These are phyloP conservation scores for Glaucidium brasilianum DNA, from an alignment of 2,113 vertebrate species.

Conservation along the genomic window DNA sequence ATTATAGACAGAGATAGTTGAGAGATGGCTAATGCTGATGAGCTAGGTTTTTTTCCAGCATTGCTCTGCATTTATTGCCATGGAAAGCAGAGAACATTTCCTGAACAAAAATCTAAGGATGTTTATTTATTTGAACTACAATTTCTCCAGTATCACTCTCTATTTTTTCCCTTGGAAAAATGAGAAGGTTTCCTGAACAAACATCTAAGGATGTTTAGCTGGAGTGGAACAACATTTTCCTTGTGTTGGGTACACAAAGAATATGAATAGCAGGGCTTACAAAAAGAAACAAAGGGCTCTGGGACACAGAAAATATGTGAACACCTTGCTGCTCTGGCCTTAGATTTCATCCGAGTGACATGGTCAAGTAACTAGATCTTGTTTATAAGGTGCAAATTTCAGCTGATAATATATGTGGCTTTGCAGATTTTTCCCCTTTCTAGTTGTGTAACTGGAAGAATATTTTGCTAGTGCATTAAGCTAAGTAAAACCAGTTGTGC, in stretches of 20 bases:
- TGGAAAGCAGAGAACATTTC: background rate
- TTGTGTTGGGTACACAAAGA: background rate
- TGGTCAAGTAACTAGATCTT: conserved; percentile 46
- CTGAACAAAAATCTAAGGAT: background rate
- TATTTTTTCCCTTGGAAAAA: conserved; percentile 32
- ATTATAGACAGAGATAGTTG: background rate
- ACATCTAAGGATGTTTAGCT: background rate
- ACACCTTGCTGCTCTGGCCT: conserved; percentile 6
- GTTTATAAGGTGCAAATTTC: conserved; percentile 56
- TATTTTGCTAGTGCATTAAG: conserved; percentile 21
- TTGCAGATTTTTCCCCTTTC: conserved; percentile 44
- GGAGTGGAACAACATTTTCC: conserved; percentile 19
- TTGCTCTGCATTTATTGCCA: background rate
- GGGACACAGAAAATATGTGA: conserved; percentile 3
- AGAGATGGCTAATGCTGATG: background rate
- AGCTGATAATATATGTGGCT: conserved; percentile 35
- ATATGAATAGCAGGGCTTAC: background rate
- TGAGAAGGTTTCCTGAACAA: background rate
- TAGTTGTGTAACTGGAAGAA: conserved; percentile 18
- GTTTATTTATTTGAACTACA: conserved; percentile 12
- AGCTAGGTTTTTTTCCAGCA: background rate
- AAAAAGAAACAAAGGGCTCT: conserved; percentile 39
- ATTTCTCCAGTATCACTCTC: background rate
- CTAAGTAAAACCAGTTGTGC: conserved; percentile 59
- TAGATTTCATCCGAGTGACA: conserved; percentile 19